Base-by-base conservation (phyloP, 2,888 invertebrate species). In the Pseudococcus viburni region DNA sequence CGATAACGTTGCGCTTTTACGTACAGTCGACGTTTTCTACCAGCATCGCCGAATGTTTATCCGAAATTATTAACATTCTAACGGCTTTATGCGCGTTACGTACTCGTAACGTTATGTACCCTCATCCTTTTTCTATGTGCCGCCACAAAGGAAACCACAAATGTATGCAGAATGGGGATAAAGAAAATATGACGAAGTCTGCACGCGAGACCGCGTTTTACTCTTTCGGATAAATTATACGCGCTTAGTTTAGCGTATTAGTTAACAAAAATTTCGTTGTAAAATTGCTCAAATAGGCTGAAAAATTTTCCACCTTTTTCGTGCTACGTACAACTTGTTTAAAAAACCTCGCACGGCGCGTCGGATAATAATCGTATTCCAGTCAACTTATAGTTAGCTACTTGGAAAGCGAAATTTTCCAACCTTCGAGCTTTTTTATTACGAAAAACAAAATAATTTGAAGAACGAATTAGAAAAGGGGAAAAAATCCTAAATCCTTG, bases 1-100 rank as follows among this genome's bases (percentile, higher is more conserved):
- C 59, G 59, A n/a, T 17, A 12, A 17, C n/a, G 59, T 12, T 46
- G 8, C 12, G 12, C 6, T 59, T 17, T 12, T 5, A 46, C 46
- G 26, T 46, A 46, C 2, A 46, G 46, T 46, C 19, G 64, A 51
- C 12, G 64, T 8, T 22, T 64, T 64, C 19, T 64, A 51, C 64
- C 64, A 64, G 64, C 64, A 64, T 64, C 8, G 64, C 6, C 22
- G 1, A 64, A 22, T 64, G 64, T 64, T 64, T 64, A 64, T 64
- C 64, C 64, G 64, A 64, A 64, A 64, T 64, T 64, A 64, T 64
- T 64, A 64, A 64, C 64, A 22, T 64, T 64, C 64, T 64, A 64
- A 64, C 64, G 64, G 64, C 64, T 64, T 64, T 64, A 64, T 22
- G 11, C 59, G 59, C 59, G 12, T 46, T 46, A 46, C 26, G 26